These are phyloP conservation scores for Oceanites oceanicus DNA, from an alignment of 2,113 vertebrate species.

Conservation along the genomic window DNA sequence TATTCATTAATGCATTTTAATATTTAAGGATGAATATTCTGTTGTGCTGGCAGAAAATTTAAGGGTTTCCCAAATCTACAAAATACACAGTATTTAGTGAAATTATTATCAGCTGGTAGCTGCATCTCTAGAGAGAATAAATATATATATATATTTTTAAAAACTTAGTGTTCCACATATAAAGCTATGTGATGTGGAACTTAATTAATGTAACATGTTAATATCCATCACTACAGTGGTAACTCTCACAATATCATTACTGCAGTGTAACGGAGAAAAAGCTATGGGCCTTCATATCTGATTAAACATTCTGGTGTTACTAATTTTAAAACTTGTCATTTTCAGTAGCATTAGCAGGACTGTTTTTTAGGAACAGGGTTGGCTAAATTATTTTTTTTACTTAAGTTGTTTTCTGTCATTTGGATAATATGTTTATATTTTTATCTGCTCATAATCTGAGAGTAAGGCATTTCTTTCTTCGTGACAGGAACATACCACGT, in stretches of 20 bases:
- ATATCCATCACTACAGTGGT: not conserved
- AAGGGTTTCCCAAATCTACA: not conserved
- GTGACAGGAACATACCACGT: conserved; percentile 86
- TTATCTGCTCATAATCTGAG: not conserved
- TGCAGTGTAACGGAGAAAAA: not conserved
- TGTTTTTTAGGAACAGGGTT: not conserved
- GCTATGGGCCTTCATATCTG: not conserved
- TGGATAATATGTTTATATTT: not conserved
- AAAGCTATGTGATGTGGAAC: not conserved
- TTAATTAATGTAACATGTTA: not conserved
- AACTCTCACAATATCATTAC: not conserved
- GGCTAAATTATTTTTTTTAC: not conserved
- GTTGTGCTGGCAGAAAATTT: not conserved
- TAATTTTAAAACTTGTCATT: not conserved
- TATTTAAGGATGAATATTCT: not conserved
- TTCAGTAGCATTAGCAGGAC: not conserved
- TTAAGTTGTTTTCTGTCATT: not conserved
- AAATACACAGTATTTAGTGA: not conserved
- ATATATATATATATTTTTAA: not conserved
- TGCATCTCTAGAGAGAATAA: not conserved
- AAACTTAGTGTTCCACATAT: not conserved
- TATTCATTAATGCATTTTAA: not conserved
- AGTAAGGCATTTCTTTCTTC: not conserved
- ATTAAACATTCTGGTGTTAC: not conserved
- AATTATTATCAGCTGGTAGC: not conserved